Evolutionary conservation across 2,888 invertebrate genomes (phyloP).

Genomic region (Gymnocheta viridis): DNA sequence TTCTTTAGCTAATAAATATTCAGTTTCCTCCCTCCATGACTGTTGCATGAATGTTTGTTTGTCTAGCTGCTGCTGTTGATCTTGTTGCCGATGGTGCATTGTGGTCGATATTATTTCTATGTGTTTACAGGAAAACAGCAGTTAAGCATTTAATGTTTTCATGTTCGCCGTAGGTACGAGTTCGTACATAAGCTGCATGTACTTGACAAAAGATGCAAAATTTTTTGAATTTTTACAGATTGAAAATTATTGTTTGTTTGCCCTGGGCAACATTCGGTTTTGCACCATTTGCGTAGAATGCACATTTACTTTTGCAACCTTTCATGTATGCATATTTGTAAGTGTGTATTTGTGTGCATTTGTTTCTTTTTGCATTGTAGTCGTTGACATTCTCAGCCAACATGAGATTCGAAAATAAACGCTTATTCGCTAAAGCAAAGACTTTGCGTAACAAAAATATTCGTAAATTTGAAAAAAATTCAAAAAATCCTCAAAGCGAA

Average conservation of each 20-base stretch:
- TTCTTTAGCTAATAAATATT: conserved; percentile 39
- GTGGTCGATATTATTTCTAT: conserved; percentile 45
- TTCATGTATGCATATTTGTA: not conserved
- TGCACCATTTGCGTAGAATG: conserved; percentile 32
- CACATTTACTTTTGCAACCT: conserved; percentile 12
- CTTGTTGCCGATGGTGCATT: conserved; percentile 14
- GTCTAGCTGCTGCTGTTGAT: not conserved
- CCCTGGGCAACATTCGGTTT: conserved; percentile 35
- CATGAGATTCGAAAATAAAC: too few relatives aligned
- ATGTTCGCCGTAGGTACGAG: conserved; percentile 1
- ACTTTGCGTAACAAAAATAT: too few relatives aligned
- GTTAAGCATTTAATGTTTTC: conserved; percentile 50
- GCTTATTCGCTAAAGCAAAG: too few relatives aligned
- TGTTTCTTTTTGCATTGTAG: not conserved
- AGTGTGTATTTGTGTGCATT: not conserved
- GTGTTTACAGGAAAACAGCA: conserved; percentile 56
- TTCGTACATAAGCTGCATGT: conserved; percentile 22
- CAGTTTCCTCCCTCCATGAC: conserved; percentile 11
- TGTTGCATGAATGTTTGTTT: not conserved
- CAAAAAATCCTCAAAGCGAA: too few relatives aligned
- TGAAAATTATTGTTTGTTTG: conserved; percentile 54
- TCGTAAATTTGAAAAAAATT: too few relatives aligned
- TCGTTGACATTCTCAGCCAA: conserved; percentile 16
- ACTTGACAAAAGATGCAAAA: conserved; percentile 64
- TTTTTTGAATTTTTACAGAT: conserved; percentile 53